A percentile compares a stretch with the other conserved stretches of the same genome.
Conservation (phyloP, 1,140 invertebrate genomes). For the Bilobella aurantiaca region DNA sequence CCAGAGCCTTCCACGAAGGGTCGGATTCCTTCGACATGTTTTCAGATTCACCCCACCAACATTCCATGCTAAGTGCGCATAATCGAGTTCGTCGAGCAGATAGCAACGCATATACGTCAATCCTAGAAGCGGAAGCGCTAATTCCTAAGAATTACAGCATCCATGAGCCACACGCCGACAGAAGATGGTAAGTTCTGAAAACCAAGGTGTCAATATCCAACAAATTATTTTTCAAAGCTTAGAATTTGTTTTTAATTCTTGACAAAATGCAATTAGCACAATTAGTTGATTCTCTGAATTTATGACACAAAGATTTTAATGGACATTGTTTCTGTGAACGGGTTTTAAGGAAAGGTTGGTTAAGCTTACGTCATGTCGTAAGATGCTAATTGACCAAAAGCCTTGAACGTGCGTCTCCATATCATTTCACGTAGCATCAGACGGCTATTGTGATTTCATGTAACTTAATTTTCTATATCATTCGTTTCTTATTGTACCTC, state of each 20-base stretch:
- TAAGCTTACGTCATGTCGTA: no score
- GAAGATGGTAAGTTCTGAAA: slow-evolving; percentile 7
- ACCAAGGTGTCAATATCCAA: no score
- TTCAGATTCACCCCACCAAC: no score
- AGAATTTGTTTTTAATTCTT: no score
- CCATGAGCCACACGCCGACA: slow-evolving; percentile 25
- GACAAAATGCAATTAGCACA: no score
- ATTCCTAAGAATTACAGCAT: slow-evolving; percentile 31
- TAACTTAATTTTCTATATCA: neutral
- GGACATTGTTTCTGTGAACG: no score
- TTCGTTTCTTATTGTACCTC: neutral
- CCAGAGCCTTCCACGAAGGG: no score
- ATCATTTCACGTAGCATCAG: neutral
- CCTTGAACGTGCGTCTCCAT: neutral
- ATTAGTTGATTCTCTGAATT: no score
- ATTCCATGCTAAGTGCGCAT: neutral
- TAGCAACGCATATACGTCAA: neutral
- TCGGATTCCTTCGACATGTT: no score
- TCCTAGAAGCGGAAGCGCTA: slow-evolving; percentile 10
- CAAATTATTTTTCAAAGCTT: no score
- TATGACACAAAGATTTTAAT: no score
- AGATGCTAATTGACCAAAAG: neutral
- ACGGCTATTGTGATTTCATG: neutral
- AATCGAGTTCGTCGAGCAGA: neutral
- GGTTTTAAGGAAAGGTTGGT: no score